Evolutionary conservation across 2,888 invertebrate genomes (phyloP), one percentile per base, ranked within the genome.

Genomic region (Zygaena filipendulae): DNA sequence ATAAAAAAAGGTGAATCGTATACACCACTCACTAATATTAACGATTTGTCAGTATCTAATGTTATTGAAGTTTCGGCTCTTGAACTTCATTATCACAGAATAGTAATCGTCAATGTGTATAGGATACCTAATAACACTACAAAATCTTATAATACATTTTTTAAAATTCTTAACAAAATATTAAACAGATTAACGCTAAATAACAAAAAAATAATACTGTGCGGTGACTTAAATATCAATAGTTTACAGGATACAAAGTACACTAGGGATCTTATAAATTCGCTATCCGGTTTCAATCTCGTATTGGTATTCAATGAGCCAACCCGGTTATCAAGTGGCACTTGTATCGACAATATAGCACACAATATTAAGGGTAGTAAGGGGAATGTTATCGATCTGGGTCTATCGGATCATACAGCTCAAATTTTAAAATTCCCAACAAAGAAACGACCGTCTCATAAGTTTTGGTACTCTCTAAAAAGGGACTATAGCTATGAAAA

Each of bases 281-380:
- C 4, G 7, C 18, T 16, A 7, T 16, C 18, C 4, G 7, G 7
- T 7, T 16, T 5, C 7, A 16, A 7, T 16, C 4, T 16, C 4
- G 7, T 7, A 7, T 11, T 13, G 9, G 16, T 4, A 29, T 19
- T 23, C 9, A 19, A 8, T 11, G n/a, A 9, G 21, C 23, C 23
- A 3, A 27, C 27, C 2, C 27, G 27, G 6, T 8, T 11, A 3
- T 11, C 11, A 14, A 27, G 27, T 7, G 11, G 16, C 7, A 14
- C 27, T 13, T 27, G 22, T n/a, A 27, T 27, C 6, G 27, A 27
- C 12, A 27, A 27, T 13, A 27, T 27, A 7, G 9, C 14, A 5
- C 27, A 27, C 8, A 27, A 27, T 14, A 14, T 27, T 8, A 27
- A 22, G 11, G 11, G 14, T 5, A 21, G 27, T 8, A 13, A 27